A percentile compares a stretch with the other conserved stretches of the same genome.
Evolutionary conservation across 2,888 invertebrate genomes (phyloP).

Genomic region (Rhaphigaster nebulosa): DNA sequence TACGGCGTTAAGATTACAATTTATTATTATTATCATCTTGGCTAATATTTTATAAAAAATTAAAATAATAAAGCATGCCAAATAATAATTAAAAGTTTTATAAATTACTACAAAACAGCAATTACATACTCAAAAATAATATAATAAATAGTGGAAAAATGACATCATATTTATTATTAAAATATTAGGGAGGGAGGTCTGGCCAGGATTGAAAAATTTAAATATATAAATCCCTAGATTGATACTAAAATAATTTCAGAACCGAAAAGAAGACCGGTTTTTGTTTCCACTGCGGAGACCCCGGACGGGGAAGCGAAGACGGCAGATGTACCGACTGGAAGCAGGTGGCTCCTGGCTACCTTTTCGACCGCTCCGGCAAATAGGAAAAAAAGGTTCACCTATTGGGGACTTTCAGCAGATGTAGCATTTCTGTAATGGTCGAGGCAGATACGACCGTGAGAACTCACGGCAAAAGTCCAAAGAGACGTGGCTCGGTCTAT

Average conservation of each 20-base stretch:
- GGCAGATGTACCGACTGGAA: background rate
- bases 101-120: background rate
- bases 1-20: too few species aligned
- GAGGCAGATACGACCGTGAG: slow-evolving; percentile 11
- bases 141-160: background rate
- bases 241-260: background rate
- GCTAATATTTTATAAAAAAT: too few species aligned
- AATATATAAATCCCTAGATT: background rate
- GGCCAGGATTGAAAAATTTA: background rate
- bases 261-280: background rate
- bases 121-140: background rate
- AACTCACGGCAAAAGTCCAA: slow-evolving; percentile 4
- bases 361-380: background rate
- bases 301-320: slow-evolving; percentile 3
- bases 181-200: background rate
- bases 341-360: background rate
- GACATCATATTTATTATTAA: background rate
- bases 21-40: too few species aligned
- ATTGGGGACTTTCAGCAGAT: slow-evolving; percentile 56
- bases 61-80: background rate
- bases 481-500: too few species aligned
- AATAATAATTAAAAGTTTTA: background rate
- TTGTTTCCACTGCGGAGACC: background rate
- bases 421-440: slow-evolving; percentile 51
- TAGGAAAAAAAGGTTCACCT: slow-evolving; percentile 52